Percentiles rank a stretch among this genome's conserved stretches.
Conservation (phyloP, 1,140 invertebrate genomes). For the Doryteuthis pealeii region DNA sequence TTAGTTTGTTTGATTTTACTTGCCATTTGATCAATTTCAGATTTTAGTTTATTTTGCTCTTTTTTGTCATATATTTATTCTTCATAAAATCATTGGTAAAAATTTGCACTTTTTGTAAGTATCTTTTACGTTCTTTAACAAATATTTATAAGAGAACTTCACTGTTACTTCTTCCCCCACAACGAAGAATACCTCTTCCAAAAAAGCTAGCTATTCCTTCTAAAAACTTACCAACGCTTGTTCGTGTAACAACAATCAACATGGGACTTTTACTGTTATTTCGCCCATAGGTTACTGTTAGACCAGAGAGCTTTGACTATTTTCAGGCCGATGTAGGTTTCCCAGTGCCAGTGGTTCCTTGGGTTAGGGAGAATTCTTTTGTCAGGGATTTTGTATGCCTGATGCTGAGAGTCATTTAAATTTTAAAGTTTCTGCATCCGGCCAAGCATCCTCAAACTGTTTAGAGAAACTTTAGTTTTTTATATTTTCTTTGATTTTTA, state of each 20-base stretch:
- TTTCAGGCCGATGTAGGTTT: too few relatives aligned
- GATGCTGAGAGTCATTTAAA: conserved; percentile 60
- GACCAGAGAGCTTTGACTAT: conserved; percentile 50
- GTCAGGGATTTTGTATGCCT: conserved; percentile 64
- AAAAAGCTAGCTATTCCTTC: too few relatives aligned
- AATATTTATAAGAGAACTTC: conserved; percentile 26
- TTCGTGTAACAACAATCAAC: conserved; percentile 84
- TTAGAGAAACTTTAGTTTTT: conserved; percentile 21
- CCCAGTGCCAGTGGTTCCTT: conserved; percentile 63
- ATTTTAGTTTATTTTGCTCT: conserved; percentile 25
- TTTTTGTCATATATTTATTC: conserved; percentile 23
- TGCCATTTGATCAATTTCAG: conserved; percentile 30
- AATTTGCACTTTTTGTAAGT: too few relatives aligned
- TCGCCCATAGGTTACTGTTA: conserved; percentile 49
- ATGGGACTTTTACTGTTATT: conserved; percentile 63
- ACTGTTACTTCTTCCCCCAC: conserved; percentile 73
- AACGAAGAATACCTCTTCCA: conserved; percentile 65
- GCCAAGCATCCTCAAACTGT: conserved; percentile 29
- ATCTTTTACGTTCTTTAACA: too few relatives aligned
- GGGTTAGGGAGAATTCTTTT: too few relatives aligned
- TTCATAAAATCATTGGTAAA: conserved; percentile 26
- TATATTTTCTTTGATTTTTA: too few relatives aligned
- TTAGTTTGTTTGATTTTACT: conserved; percentile 31
- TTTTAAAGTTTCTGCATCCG: too few relatives aligned
- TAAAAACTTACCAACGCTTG: conserved; percentile 86